Conservation (phyloP, 2,113 vertebrate species). For the Pedionomus torquatus region DNA sequence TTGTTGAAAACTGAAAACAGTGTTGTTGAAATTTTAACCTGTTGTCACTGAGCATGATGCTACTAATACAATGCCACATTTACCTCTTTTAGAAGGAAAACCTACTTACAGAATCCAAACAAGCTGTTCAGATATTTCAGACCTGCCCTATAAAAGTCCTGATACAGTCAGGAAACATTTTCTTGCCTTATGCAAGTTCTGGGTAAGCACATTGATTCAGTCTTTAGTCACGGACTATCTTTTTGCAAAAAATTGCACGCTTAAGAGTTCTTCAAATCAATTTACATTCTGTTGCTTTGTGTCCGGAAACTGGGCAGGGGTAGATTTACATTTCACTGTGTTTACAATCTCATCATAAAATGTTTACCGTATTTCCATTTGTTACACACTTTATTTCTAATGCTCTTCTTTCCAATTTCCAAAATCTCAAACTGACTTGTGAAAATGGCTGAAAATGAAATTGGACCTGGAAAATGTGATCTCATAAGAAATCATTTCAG, state of each 20-base stretch:
- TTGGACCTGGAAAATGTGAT: background rate
- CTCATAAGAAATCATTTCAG: background rate
- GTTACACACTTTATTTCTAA: background rate
- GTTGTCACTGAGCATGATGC: background rate
- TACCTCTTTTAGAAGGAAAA: slow-evolving; percentile 25
- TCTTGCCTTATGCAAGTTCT: background rate
- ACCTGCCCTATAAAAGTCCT: background rate
- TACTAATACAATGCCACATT: background rate
- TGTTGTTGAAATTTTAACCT: background rate
- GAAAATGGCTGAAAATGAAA: background rate
- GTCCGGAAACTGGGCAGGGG: background rate
- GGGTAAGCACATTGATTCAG: background rate
- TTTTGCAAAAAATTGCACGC: background rate
- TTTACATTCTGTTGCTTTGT: background rate
- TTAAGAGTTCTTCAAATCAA: background rate
- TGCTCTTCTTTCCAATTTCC: background rate
- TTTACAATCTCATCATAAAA: slow-evolving; percentile 22
- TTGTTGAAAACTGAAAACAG: background rate
- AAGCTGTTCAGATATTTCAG: background rate
- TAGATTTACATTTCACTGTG: background rate
- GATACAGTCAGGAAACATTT: background rate
- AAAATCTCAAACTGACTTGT: background rate
- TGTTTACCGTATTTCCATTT: slow-evolving; percentile 13
- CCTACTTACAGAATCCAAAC: background rate
- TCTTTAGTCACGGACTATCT: background rate